Conservation (phyloP, 1,140 invertebrate genomes). For the Calephelis virginiensis region DNA sequence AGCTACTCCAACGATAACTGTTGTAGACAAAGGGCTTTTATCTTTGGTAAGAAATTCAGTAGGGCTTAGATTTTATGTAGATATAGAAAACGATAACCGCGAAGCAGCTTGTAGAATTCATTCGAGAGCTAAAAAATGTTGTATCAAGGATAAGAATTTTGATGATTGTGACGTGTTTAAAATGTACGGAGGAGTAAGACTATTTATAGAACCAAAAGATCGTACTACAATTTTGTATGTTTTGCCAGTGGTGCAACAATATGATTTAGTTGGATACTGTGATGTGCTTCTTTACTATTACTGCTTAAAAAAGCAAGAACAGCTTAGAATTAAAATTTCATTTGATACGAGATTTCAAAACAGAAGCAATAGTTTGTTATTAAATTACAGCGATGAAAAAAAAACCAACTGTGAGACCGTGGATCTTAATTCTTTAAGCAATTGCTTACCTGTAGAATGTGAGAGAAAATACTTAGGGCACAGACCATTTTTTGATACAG, state of each 20-base stretch:
- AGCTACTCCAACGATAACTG: conserved; percentile 29
- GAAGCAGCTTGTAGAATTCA: conserved; percentile 35
- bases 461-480: conserved; percentile 51
- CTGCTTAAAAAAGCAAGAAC: conserved; percentile 34
- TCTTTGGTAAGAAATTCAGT: conserved; percentile 47
- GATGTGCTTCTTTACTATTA: conserved; percentile 41
- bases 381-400: conserved; percentile 32
- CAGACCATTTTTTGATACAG: conserved; percentile 39
- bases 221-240: conserved; percentile 45
- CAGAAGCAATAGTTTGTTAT: conserved; percentile 29
- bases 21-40: conserved; percentile 51
- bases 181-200: conserved; percentile 31
- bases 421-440: conserved; percentile 47
- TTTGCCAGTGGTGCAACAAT: conserved; percentile 42
- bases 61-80: conserved; percentile 52
- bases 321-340: conserved; percentile 34
- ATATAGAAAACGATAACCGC: conserved; percentile 46
- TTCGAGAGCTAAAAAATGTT: conserved; percentile 43
- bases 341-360: conserved; percentile 48
- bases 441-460: conserved; percentile 49
- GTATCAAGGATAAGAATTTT: conserved; percentile 35
- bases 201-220: conserved; percentile 38
- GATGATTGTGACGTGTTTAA: conserved; percentile 40
- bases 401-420: conserved; percentile 27
- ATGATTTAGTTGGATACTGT: conserved; percentile 52